These are phyloP conservation scores for Podarcis muralis DNA, from an alignment of 2,113 vertebrate genomes.

Conservation along the genomic window DNA sequence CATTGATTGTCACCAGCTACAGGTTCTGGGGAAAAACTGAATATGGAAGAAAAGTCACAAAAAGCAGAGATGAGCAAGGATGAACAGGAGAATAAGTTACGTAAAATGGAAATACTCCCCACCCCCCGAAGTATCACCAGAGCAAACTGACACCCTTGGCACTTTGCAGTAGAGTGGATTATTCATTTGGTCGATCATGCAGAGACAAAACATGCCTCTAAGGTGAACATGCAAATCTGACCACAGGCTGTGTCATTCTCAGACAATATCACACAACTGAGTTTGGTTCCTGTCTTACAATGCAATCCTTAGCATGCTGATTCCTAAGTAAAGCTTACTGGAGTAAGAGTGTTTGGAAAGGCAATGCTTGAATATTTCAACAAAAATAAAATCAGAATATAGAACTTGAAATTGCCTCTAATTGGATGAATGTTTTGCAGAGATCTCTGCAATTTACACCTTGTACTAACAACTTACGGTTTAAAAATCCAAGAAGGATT, in stretches of 20 bases:
- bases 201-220: neutral
- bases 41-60: neutral
- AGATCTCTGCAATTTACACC: constrained; percentile 27
- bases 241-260: constrained; percentile 29
- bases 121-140: neutral
- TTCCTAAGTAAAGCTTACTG: neutral
- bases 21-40: neutral
- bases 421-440: constrained; percentile 24
- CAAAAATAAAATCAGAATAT: constrained; percentile 34
- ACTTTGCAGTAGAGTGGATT: neutral
- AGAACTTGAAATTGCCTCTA: constrained; percentile 15
- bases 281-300: constrained; percentile 47
- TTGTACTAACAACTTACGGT: constrained; percentile 40
- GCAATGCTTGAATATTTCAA: constrained; percentile 45
- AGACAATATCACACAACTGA: constrained; percentile 40
- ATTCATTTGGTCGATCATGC: neutral
- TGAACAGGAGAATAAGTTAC: neutral
- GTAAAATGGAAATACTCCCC: neutral
- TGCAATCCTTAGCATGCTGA: neutral
- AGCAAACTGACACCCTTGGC: neutral
- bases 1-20: neutral
- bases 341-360: neutral
- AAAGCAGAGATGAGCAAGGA: neutral
- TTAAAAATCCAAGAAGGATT: constrained; percentile 62
- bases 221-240: neutral